Base-by-base conservation (phyloP, 1,140 invertebrate species). In the Sitobion miscanthi region DNA sequence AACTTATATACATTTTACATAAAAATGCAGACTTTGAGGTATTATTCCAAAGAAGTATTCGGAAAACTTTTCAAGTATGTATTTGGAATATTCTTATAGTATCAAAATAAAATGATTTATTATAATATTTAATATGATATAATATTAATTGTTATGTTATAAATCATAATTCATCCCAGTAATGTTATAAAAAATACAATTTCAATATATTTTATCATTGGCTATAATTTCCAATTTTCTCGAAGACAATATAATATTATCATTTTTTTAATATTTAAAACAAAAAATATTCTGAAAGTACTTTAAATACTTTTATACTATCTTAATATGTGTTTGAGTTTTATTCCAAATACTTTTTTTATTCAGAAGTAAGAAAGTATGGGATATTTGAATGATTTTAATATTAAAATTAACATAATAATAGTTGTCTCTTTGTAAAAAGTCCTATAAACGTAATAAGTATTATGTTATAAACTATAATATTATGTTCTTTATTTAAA, bases 401-500 rank as follows among this genome's bases (percentile, higher is more conserved):
- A 69, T 77, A 77, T n/a, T 35, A 17, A 77, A 77, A 77, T n/a
- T 30, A 69, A 30, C 11, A 69, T 30, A 30, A n/a, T 30, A 69
- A 52, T 52, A 52, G 1, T 52, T 77, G 14, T n/a, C 30, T n/a
- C 30, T 77, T 77, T 77, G 9, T 77, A n/a, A 77, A 21, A 7
- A 52, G 6, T 52, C 17, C 17, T 52, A 2, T 23, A 35, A 52
- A 54, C 23, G n/a, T 35, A 52, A 38, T 54, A 89, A 89, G 21
- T 52, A 88, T 49, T n/a, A 52, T 87, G 30, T 47, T 87, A 35
- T 35, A 88, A 30, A 69, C 30, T n/a, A 88, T 88, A 52, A 88
- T 88, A 52, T 52, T 23, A 52, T 90, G 35, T 90, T 57, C 88
- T 42, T 90, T 57, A 45, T 69, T 90, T 25, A 47, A 90, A 90